A percentile compares a stretch with the other conserved stretches of the same genome.
These are phyloP conservation scores for Strigamia crassipes DNA, from an alignment of 2,888 invertebrate species.

Conservation along the genomic window DNA sequence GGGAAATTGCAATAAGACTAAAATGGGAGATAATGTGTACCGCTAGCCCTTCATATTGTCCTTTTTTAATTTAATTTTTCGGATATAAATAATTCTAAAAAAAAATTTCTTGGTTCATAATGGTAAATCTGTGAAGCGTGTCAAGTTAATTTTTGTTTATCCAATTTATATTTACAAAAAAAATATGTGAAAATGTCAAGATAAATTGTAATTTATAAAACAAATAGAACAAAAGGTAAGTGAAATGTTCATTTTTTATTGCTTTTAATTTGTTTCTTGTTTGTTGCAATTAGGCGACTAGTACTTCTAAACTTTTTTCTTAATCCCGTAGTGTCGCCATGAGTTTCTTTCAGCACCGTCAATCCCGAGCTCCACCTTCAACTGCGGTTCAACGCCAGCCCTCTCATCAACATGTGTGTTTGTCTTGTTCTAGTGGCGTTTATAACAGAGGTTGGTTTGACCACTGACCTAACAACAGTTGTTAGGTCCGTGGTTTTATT, in stretches of 20 bases:
- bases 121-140: not conserved
- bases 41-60: not conserved
- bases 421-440: constrained; percentile 1
- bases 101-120: not conserved
- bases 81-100: not conserved
- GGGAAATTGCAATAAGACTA: not conserved
- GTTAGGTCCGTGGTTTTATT: too few relatives aligned
- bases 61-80: not conserved
- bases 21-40: constrained; percentile 1
- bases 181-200: not conserved
- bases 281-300: not conserved
- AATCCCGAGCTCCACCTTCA: not conserved
- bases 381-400: not conserved
- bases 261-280: not conserved
- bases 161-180: not conserved
- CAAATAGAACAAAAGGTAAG: not conserved
- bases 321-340: not conserved
- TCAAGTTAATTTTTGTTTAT: not conserved
- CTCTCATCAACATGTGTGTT: constrained; percentile 22
- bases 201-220: not conserved
- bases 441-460: not conserved
- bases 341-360: not conserved
- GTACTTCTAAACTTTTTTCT: not conserved
- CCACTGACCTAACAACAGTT: not conserved
- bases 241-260: not conserved